Percentiles rank a stretch among this genome's conserved stretches.
phyloP scores from a whole-genome alignment of 2,797 vertebrate genomes.

The Notamacropus eugenii region DNA sequence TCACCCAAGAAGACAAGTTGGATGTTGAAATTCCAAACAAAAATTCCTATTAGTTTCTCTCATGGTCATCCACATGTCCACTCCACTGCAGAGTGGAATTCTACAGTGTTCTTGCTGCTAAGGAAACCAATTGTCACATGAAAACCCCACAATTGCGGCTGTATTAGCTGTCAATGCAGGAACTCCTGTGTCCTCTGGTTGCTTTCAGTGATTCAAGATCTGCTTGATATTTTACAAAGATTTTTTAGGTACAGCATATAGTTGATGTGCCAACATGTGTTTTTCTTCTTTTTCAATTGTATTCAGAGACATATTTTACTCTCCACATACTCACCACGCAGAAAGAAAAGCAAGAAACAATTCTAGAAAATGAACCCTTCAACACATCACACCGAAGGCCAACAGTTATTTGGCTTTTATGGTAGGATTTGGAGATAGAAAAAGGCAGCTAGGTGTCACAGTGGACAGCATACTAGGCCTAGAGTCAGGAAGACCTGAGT shows the following conservation, averaged over 20 bases:
- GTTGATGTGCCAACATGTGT: background rate
- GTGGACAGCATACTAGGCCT: background rate
- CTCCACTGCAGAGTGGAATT: background rate
- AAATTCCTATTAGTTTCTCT: background rate
- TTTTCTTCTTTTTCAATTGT: background rate
- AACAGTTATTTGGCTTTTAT: background rate
- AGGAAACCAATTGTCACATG: background rate
- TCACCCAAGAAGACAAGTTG: background rate
- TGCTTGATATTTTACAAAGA: background rate
- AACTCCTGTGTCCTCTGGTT: background rate
- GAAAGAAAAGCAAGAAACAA: background rate
- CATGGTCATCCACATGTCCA: background rate
- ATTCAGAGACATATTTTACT: background rate
- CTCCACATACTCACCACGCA: background rate
- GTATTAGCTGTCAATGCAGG: background rate
- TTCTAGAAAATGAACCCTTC: background rate
- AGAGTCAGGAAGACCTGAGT: background rate
- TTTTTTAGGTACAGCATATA: background rate
- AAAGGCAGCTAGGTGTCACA: background rate
- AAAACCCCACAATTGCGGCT: background rate
- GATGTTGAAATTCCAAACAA: constrained; percentile 1
- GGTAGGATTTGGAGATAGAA: background rate
- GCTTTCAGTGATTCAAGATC: background rate
- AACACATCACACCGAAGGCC: background rate
- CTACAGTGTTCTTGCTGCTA: background rate